Conservation (phyloP, 2,797 vertebrate species). For the Gouania willdenowi region DNA sequence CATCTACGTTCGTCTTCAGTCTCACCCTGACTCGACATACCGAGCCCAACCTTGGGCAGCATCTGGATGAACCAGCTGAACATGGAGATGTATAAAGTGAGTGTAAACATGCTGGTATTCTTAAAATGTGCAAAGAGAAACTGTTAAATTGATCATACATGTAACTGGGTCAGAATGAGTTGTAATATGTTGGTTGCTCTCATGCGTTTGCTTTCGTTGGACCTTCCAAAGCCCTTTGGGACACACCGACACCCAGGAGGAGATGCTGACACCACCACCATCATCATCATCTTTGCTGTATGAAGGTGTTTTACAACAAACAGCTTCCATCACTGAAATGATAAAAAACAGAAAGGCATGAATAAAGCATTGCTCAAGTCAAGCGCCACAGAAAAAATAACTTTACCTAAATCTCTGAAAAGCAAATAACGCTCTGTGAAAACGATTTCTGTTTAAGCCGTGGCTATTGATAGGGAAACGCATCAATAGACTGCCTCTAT, state of each 20-base stretch:
- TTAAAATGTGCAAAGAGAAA: too few relatives aligned
- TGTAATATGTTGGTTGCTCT: conserved; percentile 30
- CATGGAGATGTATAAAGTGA: conserved; percentile 10
- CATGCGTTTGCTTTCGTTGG: conserved; percentile 31
- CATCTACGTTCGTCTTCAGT: conserved; percentile 21
- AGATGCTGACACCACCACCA: conserved; percentile 1
- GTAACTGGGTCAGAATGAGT: conserved; percentile 4
- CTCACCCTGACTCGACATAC: conserved; percentile 71
- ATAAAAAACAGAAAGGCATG: background rate
- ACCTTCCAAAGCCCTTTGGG: conserved; percentile 69
- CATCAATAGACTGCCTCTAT: too few relatives aligned
- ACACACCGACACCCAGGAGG: conserved; percentile 72
- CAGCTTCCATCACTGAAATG: conserved; percentile 48
- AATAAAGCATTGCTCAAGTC: too few relatives aligned
- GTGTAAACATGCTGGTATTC: background rate
- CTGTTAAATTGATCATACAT: conserved; percentile 8
- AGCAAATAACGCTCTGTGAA: too few relatives aligned
- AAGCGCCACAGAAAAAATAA: too few relatives aligned
- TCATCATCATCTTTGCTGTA: background rate
- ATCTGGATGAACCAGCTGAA: conserved; percentile 35
- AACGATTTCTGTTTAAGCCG: too few relatives aligned
- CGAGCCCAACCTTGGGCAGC: conserved; percentile 78
- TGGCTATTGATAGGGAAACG: too few relatives aligned
- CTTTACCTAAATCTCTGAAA: too few relatives aligned
- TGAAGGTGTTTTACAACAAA: background rate